Percentiles rank a stretch among this genome's conserved stretches.
Conservation (phyloP, 2,113 vertebrate genomes). For the Hippocampus abdominalis region DNA sequence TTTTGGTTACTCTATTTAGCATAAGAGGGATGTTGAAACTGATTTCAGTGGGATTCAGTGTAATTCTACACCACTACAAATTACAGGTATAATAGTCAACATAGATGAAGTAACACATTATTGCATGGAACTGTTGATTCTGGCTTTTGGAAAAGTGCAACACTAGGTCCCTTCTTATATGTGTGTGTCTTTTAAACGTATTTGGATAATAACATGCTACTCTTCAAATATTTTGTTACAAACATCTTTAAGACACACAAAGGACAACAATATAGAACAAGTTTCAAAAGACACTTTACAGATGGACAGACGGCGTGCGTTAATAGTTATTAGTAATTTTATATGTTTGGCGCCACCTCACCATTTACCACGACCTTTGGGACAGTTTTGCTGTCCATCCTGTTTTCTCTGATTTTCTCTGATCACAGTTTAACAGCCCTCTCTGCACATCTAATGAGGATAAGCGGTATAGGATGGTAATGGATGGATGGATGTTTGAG, state of each 20-base stretch:
- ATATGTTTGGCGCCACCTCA: slow-evolving; percentile 14
- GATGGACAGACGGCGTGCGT: not conserved
- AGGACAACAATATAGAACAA: not conserved
- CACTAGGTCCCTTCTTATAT: not conserved
- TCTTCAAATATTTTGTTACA: not conserved
- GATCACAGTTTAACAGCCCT: slow-evolving; percentile 6
- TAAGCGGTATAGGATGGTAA: no score
- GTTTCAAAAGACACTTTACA: not conserved
- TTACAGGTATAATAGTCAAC: no score
- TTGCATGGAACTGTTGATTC: no score
- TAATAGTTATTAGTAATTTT: slow-evolving; percentile 3
- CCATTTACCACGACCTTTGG: slow-evolving; percentile 26
- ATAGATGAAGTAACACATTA: no score
- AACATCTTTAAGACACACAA: not conserved
- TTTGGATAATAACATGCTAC: not conserved
- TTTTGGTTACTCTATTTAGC: no score
- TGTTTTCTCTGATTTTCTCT: slow-evolving; percentile 15
- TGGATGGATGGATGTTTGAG: no score
- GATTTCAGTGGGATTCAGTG: no score
- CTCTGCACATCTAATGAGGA: no score
- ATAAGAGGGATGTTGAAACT: no score
- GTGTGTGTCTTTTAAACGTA: not conserved
- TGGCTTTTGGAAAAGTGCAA: no score
- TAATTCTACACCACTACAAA: no score
- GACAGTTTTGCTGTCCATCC: slow-evolving; percentile 22